These are phyloP conservation scores for Mesochorus sp. DNA, from an alignment of 2,888 invertebrate species.

Conservation along the genomic window DNA sequence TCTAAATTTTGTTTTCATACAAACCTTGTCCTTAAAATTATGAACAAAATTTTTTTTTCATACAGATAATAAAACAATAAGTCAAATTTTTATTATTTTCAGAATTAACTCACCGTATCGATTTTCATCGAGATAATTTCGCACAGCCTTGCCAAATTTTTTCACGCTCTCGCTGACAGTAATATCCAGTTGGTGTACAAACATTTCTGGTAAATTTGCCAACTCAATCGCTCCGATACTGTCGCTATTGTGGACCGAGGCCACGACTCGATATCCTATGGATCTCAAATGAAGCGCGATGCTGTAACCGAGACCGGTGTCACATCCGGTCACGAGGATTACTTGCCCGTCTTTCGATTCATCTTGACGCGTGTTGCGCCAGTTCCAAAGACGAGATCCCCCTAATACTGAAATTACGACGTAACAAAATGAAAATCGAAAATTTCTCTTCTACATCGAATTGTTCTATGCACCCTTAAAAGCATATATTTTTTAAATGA, in stretches of 20 bases:
- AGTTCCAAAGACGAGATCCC: background rate
- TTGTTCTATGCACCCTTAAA: too few species aligned
- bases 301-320: constrained; percentile 92
- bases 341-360: constrained; percentile 49
- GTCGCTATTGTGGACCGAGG: constrained; percentile 87
- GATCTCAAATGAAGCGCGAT: constrained; percentile 83
- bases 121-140: constrained; percentile 67
- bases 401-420: constrained; percentile 10
- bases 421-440: background rate
- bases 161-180: constrained; percentile 85
- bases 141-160: constrained; percentile 82
- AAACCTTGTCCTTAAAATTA: too few species aligned
- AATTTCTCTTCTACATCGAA: too few species aligned
- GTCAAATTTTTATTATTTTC: background rate
- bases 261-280: constrained; percentile 88
- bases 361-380: background rate
- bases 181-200: constrained; percentile 86
- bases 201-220: constrained; percentile 78
- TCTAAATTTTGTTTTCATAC: background rate
- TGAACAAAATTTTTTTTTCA: too few species aligned
- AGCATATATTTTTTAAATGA: too few species aligned
- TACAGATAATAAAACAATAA: too few species aligned
- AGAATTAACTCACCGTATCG: constrained; percentile 80
- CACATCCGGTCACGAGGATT: constrained; percentile 90
- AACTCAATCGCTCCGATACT: constrained; percentile 86